Conservation (phyloP, 1,140 invertebrate species). For the Drosophila ironensis region DNA sequence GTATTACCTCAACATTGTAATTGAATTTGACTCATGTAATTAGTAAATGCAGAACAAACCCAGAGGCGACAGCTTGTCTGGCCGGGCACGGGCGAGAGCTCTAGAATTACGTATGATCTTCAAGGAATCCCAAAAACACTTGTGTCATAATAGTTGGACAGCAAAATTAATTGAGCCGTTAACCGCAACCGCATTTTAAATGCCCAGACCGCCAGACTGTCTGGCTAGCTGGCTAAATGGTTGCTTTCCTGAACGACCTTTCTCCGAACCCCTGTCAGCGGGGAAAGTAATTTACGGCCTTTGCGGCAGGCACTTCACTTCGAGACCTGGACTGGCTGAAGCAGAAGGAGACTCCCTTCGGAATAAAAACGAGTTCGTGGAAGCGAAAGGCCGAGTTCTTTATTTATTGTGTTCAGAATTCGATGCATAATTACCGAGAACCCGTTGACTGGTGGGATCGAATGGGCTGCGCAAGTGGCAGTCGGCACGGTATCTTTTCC, state of each 20-base stretch:
- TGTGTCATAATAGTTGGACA: conserved; percentile 68
- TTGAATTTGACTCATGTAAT: conserved; percentile 10
- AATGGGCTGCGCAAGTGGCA: conserved; percentile 90
- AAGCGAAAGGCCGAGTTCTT: conserved; percentile 14
- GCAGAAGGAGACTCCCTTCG: conserved; percentile 7
- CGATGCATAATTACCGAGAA: conserved; percentile 69
- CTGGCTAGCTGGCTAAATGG: conserved; percentile 16
- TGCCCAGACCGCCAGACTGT: neutral
- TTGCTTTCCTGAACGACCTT: conserved; percentile 44
- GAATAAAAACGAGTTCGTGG: conserved; percentile 24
- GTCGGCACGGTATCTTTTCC: conserved; percentile 87
- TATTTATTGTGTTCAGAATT: conserved; percentile 28
- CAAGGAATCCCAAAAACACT: conserved; percentile 38
- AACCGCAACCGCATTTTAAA: conserved; percentile 56
- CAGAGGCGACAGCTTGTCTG: conserved; percentile 61
- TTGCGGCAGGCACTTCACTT: conserved; percentile 12
- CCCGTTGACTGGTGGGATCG: conserved; percentile 85
- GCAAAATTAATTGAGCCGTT: conserved; percentile 71
- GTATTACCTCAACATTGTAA: conserved; percentile 48
- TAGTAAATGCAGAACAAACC: conserved; percentile 5
- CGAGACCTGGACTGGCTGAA: neutral
- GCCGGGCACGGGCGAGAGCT: conserved; percentile 1
- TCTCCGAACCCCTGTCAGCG: conserved; percentile 32
- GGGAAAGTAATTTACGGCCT: conserved; percentile 25
- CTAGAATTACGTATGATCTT: conserved; percentile 57